phyloP scores from a whole-genome alignment of 2,888 invertebrate species.

The Vanessa cardui region DNA sequence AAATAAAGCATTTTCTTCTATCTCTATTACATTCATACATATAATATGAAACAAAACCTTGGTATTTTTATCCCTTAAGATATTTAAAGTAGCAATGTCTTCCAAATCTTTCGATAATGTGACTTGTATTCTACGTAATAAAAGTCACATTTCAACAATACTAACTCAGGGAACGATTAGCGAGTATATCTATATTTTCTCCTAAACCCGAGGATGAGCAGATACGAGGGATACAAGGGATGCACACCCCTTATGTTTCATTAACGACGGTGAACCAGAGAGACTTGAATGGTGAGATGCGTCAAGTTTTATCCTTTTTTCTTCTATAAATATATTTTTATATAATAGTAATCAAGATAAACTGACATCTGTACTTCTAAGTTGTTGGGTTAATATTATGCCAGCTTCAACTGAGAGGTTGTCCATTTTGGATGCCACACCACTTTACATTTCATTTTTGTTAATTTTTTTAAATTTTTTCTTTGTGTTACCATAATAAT shows the following conservation, averaged over 20 bases:
- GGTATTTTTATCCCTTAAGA: slow-evolving; percentile 1
- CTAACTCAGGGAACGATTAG: slow-evolving; percentile 56
- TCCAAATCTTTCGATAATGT: background rate
- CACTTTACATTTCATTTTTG: too few species aligned
- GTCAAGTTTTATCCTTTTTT: background rate
- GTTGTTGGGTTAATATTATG: too few species aligned
- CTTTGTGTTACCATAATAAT: too few species aligned
- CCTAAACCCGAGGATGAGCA: slow-evolving; percentile 60
- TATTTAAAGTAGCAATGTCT: background rate
- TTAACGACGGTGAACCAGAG: slow-evolving; percentile 70
- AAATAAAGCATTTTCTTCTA: too few species aligned
- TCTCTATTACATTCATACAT: background rate
- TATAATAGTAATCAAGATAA: too few species aligned
- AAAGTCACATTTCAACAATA: slow-evolving; percentile 21
- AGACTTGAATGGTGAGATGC: slow-evolving; percentile 35
- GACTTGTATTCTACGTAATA: slow-evolving; percentile 22
- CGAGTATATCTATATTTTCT: slow-evolving; percentile 60
- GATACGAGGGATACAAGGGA: slow-evolving; percentile 64
- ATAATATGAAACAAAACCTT: background rate
- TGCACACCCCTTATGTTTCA: slow-evolving; percentile 80
- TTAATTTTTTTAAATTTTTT: too few species aligned
- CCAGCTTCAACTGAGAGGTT: too few species aligned
- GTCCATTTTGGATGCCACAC: too few species aligned
- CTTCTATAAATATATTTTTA: background rate
- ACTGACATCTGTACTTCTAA: too few species aligned